Conservation (phyloP, 2,888 invertebrate species). For the Dynastes grantii region DNA sequence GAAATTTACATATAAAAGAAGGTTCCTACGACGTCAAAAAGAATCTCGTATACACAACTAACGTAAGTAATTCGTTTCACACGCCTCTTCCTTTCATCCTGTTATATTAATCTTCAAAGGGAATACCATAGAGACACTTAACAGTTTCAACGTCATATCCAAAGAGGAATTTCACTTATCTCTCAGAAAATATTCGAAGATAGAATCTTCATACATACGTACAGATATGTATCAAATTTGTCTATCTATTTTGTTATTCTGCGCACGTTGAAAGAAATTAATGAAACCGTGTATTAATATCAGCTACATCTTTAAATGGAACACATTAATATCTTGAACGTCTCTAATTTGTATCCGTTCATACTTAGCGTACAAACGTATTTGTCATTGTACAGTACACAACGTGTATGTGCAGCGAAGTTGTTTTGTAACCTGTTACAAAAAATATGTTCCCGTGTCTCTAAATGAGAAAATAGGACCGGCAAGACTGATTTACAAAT, state of each 20-base stretch:
- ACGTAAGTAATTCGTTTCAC: too few species aligned
- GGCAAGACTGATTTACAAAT: neutral
- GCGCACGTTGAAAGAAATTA: constrained; percentile 2
- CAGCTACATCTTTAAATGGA: neutral
- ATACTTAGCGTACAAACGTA: constrained; percentile 2
- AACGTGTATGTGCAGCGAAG: neutral
- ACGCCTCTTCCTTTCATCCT: too few species aligned
- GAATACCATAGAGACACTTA: too few species aligned
- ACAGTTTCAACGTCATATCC: too few species aligned
- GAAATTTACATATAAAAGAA: too few species aligned
- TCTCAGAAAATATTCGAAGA: too few species aligned
- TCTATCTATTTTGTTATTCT: neutral
- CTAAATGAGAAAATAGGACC: neutral
- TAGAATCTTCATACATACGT: too few species aligned
- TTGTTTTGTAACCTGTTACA: constrained; percentile 16
- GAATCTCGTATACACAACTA: too few species aligned
- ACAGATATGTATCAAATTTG: too few species aligned
- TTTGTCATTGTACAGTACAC: constrained; percentile 17
- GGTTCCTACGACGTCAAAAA: too few species aligned
- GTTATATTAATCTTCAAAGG: too few species aligned
- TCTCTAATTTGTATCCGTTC: constrained; percentile 28
- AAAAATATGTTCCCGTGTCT: neutral
- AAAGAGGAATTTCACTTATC: too few species aligned
- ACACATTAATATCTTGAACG: constrained; percentile 24
- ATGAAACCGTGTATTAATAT: constrained; percentile 16